These are phyloP conservation scores for Micromussa lordhowensis DNA, from an alignment of 92 coral and sea anemone genomes.

Conservation along the genomic window DNA sequence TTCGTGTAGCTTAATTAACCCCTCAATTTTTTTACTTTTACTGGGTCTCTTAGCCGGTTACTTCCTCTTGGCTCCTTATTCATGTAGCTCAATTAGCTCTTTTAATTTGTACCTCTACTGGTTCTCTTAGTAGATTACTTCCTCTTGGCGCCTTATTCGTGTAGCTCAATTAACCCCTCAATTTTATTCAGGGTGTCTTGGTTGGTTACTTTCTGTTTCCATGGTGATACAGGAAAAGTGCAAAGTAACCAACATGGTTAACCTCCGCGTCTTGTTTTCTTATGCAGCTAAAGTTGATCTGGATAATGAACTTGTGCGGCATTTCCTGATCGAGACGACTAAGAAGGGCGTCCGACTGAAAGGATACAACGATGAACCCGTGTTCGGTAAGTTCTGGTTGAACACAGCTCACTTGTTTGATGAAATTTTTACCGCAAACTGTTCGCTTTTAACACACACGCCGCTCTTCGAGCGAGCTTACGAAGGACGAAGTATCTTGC, in stretches of 20 bases:
- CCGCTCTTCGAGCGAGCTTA: no score
- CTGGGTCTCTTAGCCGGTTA: no score
- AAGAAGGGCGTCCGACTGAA: constrained; percentile 93
- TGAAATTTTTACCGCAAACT: not conserved
- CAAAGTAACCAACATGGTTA: not conserved
- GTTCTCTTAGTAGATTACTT: no score
- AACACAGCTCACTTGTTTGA: not conserved
- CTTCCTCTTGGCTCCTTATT: not conserved
- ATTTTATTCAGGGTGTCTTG: no score
- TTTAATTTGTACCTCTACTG: no score
- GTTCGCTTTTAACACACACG: not conserved
- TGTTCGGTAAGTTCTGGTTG: constrained; percentile 82
- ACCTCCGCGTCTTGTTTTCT: not conserved
- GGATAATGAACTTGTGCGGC: constrained; percentile 88
- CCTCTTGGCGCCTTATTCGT: not conserved
- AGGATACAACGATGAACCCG: constrained; percentile 88
- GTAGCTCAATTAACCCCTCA: not conserved
- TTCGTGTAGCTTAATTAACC: not conserved
- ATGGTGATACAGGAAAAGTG: not conserved
- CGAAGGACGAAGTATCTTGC: not conserved
- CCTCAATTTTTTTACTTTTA: not conserved
- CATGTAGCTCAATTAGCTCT: not conserved
- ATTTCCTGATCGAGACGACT: constrained; percentile 95
- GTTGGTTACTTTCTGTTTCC: not conserved
- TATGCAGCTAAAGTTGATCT: constrained; percentile 87